Conservation (phyloP, 2,797 vertebrate genomes). For the Gallinago solitaria region DNA sequence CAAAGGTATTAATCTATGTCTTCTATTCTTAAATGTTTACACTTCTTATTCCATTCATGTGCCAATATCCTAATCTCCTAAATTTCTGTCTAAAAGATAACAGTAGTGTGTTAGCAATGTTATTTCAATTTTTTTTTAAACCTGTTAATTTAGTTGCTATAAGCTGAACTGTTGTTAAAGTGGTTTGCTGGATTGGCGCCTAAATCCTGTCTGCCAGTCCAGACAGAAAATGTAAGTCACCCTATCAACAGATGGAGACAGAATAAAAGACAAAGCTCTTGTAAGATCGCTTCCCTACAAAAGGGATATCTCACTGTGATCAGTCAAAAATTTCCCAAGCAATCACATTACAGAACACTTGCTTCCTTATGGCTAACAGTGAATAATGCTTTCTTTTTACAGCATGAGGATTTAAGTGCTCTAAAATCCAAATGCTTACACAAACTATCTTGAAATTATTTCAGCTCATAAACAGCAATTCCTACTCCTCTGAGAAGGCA, state of each 20-base stretch:
- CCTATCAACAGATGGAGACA: slow-evolving; percentile 52
- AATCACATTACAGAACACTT: slow-evolving; percentile 25
- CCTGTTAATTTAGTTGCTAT: neutral
- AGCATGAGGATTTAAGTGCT: neutral
- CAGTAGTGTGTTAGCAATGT: neutral
- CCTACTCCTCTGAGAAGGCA: neutral
- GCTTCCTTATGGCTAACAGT: neutral
- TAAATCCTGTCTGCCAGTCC: slow-evolving; percentile 54
- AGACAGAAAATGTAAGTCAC: slow-evolving; percentile 44
- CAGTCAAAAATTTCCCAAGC: slow-evolving; percentile 34
- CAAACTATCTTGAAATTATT: neutral
- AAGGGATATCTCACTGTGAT: neutral
- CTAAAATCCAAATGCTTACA: neutral
- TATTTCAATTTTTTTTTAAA: neutral
- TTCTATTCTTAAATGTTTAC: neutral
- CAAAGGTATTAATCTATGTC: neutral
- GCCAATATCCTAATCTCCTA: neutral
- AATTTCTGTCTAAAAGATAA: neutral
- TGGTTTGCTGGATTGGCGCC: slow-evolving; percentile 28
- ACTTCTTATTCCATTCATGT: neutral
- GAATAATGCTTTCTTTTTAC: slow-evolving; percentile 9
- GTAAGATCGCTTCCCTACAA: neutral
- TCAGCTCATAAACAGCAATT: neutral
- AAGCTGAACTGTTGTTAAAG: slow-evolving; percentile 20
- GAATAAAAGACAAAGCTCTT: slow-evolving; percentile 46